Evolutionary conservation across 2,888 invertebrate species (phyloP), one percentile per base, ranked within the genome.

Genomic region (Tubiluchus corallicola): DNA sequence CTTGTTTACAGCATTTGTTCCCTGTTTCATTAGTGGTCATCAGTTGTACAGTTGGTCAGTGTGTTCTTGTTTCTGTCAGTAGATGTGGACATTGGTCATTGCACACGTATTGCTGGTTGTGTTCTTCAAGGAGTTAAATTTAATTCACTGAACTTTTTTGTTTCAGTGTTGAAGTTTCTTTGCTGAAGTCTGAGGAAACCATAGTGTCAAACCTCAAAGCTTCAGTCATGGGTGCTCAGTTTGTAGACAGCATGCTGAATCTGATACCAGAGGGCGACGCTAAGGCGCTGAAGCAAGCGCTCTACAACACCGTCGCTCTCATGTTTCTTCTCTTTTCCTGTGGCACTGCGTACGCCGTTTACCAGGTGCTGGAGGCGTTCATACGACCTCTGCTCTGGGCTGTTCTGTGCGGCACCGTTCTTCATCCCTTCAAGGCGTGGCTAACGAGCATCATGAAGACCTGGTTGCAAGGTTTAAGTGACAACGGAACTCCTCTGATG

Each of bases 301-400:
- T n/a, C n/a, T n/a, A n/a, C n/a, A n/a, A n/a, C n/a, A n/a, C n/a
- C n/a, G n/a, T n/a, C n/a, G n/a, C n/a, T n/a, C n/a, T n/a, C n/a
- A n/a, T n/a, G n/a, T n/a, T n/a, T n/a, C n/a, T n/a, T n/a, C n/a
- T n/a, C n/a, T n/a, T n/a, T n/a, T n/a, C n/a, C n/a, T n/a, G n/a
- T n/a, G n/a, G n/a, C n/a, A n/a, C 61, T 1, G 57, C 55, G 2
- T 51, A 64, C 42, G 61, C 63, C 2, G 61, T 64, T 2, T 66
- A 64, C 52, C 61, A 60, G 49, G 60, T 67, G 38, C 68, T 92
- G 20, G 81, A 83, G 55, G 88, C 90, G 0, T 94, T 92, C 65
- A 75, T 96, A 21, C 80, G 84, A 53, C 92, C 96, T 0, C 65
- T 98, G 44, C 72, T 94, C 53, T 98, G 96, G 96, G 92, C 96